These are phyloP conservation scores for Zaprionus obscuricornis DNA, from an alignment of 2,888 invertebrate genomes.

Conservation along the genomic window DNA sequence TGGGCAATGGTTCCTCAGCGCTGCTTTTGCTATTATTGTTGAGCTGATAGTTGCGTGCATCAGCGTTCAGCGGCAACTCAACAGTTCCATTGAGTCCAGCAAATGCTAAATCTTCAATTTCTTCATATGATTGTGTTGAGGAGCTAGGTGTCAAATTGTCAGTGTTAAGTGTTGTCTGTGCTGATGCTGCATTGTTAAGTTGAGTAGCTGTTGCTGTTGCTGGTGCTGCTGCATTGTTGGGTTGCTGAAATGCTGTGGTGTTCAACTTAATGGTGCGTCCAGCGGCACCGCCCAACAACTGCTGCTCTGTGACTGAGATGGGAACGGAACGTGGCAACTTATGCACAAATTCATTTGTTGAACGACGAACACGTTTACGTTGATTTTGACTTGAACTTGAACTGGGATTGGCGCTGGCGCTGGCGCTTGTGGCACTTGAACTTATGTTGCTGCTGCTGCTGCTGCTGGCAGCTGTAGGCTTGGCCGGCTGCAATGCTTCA, in stretches of 20 bases:
- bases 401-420: neutral
- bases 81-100: constrained; percentile 81
- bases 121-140: constrained; percentile 63
- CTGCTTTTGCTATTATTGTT: constrained; percentile 33
- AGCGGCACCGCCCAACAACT: constrained; percentile 52
- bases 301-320: constrained; percentile 62
- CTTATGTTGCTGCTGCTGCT: neutral
- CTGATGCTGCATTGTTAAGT: constrained; percentile 40
- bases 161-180: no score
- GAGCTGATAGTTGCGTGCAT: constrained; percentile 43
- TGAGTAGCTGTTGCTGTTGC: constrained; percentile 66
- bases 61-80: constrained; percentile 47
- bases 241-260: constrained; percentile 75
- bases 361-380: constrained; percentile 54
- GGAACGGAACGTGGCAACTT: constrained; percentile 79
- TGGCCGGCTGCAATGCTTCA: constrained; percentile 61
- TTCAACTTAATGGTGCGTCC: constrained; percentile 74
- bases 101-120: constrained; percentile 81
- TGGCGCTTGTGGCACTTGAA: no score
- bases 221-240: constrained; percentile 35
- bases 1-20: constrained; percentile 77
- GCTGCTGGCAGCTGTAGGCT: neutral
- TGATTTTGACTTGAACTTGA: neutral
- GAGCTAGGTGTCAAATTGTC: neutral
- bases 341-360: constrained; percentile 74